Conservation (phyloP, 2,113 vertebrate species). For the Gracilinanus agilis region DNA sequence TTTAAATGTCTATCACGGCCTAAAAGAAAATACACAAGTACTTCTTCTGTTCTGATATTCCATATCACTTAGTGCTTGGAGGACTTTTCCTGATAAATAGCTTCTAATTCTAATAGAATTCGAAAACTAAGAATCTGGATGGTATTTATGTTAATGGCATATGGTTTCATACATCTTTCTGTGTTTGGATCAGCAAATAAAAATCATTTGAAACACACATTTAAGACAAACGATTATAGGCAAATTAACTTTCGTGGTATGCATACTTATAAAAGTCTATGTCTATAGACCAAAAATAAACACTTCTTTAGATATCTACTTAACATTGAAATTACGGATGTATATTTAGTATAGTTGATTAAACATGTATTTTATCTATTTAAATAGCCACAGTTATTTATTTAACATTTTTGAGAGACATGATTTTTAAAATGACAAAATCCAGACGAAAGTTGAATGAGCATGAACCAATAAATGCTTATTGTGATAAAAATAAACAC, state of each 20-base stretch:
- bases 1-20: background rate
- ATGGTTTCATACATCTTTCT: constrained; percentile 1
- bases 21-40: background rate
- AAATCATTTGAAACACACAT: constrained; percentile 16
- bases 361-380: constrained; percentile 48
- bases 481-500: constrained; percentile 26
- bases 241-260: background rate
- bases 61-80: background rate
- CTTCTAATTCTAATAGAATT: too few relatives aligned
- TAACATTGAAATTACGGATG: background rate
- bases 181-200: constrained; percentile 14
- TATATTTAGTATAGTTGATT: constrained; percentile 4
- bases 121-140: background rate
- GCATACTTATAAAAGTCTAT: background rate
- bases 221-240: background rate
- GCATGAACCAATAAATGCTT: background rate
- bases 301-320: constrained; percentile 19
- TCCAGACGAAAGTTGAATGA: constrained; percentile 46
- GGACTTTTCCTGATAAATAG: background rate
- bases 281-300: constrained; percentile 7
- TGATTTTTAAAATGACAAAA: constrained; percentile 40
- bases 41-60: background rate
- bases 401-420: constrained; percentile 28
- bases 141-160: background rate
- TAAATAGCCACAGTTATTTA: constrained; percentile 5